Conservation (phyloP, 1,140 invertebrate genomes). For the Neodiprion fabricii region DNA sequence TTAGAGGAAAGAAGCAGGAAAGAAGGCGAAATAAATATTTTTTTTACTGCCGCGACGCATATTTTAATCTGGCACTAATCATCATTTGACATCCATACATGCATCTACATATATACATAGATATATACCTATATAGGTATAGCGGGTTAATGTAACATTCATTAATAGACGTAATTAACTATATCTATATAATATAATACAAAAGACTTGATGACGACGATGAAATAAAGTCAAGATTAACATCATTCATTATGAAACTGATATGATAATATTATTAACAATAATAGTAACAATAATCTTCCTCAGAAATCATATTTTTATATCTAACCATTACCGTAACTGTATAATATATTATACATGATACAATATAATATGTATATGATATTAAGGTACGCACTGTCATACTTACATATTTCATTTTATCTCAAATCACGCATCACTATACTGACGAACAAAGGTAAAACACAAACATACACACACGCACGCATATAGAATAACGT, state of each 20-base stretch:
- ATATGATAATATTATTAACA: neutral
- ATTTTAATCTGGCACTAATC: neutral
- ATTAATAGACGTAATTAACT: neutral
- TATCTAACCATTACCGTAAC: too few relatives aligned
- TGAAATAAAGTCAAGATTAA: neutral
- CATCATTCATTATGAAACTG: neutral
- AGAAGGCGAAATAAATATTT: neutral
- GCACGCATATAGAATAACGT: too few relatives aligned
- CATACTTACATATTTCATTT: too few relatives aligned
- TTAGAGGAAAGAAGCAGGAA: neutral
- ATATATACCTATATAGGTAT: constrained; percentile 5
- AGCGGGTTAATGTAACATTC: neutral
- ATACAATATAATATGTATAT: too few relatives aligned
- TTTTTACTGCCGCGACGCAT: neutral
- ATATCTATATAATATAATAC: neutral
- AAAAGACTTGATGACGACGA: neutral
- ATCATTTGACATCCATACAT: neutral
- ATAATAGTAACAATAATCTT: neutral
- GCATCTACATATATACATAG: constrained; percentile 3
- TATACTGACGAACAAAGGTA: too few relatives aligned
- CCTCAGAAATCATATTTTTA: too few relatives aligned
- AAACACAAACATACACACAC: too few relatives aligned
- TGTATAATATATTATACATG: too few relatives aligned
- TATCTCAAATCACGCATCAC: too few relatives aligned
- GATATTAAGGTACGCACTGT: too few relatives aligned